Conservation (phyloP, 1,140 invertebrate genomes). For the Aethina tumida region DNA sequence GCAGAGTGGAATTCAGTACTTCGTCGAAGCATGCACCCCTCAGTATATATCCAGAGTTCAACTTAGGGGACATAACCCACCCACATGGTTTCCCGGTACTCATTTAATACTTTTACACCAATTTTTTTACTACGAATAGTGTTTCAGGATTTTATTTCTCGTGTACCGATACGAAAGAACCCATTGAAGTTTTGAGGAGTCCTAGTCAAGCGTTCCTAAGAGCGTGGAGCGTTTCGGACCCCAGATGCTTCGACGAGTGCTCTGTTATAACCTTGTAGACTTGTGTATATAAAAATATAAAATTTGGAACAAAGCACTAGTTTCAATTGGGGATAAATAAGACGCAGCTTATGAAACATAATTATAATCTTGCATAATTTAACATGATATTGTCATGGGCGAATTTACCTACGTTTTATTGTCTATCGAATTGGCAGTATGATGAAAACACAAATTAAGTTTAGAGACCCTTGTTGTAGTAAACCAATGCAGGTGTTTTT, state of each 20-base stretch:
- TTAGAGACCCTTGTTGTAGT: conserved; percentile 26
- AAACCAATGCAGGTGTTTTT: conserved; percentile 12
- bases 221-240: too few relatives aligned
- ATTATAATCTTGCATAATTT: too few relatives aligned
- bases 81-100: conserved; percentile 32
- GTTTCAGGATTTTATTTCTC: background rate
- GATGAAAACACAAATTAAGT: too few relatives aligned
- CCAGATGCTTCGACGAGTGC: too few relatives aligned
- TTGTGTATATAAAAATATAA: too few relatives aligned
- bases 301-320: too few relatives aligned
- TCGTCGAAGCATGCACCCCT: conserved; percentile 21
- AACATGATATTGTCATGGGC: too few relatives aligned
- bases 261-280: too few relatives aligned
- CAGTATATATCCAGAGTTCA: conserved; percentile 28
- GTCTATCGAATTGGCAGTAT: too few relatives aligned
- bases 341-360: too few relatives aligned
- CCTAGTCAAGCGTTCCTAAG: conserved; percentile 3
- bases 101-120: background rate
- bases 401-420: too few relatives aligned
- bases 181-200: background rate
- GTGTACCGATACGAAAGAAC: background rate
- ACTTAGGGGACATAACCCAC: conserved; percentile 26
- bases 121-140: background rate
- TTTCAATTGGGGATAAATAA: too few relatives aligned
- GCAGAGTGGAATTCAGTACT: conserved; percentile 27